A percentile compares a stretch with the other conserved stretches of the same genome.
Evolutionary conservation across 2,113 vertebrate species (phyloP).

Genomic region (Chauna torquata): DNA sequence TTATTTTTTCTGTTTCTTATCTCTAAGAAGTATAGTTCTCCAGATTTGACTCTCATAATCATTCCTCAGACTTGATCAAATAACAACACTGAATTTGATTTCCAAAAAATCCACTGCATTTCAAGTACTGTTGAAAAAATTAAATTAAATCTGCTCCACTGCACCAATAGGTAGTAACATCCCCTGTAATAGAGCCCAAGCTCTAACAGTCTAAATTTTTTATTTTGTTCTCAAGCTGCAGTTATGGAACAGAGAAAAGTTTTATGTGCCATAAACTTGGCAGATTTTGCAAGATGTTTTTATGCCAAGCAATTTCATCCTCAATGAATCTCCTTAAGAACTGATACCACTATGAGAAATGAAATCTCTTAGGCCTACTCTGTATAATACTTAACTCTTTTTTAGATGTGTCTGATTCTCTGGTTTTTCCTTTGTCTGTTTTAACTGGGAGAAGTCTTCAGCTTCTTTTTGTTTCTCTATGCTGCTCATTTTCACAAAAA

Average conservation of each 20-base stretch:
- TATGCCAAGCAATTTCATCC: not conserved
- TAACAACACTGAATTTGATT: not conserved
- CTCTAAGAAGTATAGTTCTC: not conserved
- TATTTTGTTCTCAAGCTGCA: not conserved
- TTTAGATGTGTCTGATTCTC: not conserved
- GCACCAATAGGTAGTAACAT: not conserved
- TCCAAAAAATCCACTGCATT: not conserved
- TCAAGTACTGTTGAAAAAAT: not conserved
- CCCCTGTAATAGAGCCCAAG: not conserved
- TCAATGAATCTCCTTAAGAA: not conserved
- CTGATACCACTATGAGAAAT: not conserved
- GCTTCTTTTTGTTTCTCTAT: not conserved
- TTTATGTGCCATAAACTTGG: not conserved
- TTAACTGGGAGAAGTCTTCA: not conserved
- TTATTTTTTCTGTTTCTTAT: not conserved
- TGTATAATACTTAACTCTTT: not conserved
- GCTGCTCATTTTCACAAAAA: not conserved
- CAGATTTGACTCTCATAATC: not conserved
- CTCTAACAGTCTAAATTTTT: not conserved
- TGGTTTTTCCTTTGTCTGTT: not conserved
- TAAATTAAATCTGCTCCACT: not conserved
- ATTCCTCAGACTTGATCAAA: not conserved
- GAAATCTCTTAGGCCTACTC: not conserved
- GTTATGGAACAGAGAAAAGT: not conserved
- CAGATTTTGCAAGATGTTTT: not conserved